A percentile compares a stretch with the other conserved stretches of the same genome.
phyloP scores from a whole-genome alignment of 2,797 vertebrate species.

The Coccyzus lansbergi region DNA sequence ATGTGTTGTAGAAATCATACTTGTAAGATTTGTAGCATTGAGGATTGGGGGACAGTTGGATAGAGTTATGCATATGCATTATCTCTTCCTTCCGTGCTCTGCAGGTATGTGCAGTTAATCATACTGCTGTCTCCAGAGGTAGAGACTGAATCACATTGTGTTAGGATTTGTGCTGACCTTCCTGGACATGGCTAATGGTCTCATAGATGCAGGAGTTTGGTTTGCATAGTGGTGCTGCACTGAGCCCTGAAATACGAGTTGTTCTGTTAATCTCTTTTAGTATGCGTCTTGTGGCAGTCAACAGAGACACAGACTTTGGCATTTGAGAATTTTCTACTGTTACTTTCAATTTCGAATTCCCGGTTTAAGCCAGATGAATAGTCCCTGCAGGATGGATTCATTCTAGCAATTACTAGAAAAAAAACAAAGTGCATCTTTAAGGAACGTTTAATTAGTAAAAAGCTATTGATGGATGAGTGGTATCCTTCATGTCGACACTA shows the following conservation, averaged over 20 bases:
- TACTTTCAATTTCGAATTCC: not conserved
- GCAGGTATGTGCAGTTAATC: not conserved
- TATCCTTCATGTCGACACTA: conserved; percentile 2
- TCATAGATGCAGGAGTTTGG: rapidly evolving
- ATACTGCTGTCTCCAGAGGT: not conserved
- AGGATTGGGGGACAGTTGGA: not conserved
- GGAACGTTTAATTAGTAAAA: not conserved
- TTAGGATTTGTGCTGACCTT: not conserved
- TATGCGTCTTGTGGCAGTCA: rapidly evolving
- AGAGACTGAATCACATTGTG: not conserved
- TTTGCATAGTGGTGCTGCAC: not conserved
- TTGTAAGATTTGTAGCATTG: not conserved
- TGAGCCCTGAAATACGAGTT: not conserved
- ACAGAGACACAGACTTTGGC: not conserved
- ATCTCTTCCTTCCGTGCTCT: not conserved
- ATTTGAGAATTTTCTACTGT: not conserved
- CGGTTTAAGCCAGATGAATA: not conserved
- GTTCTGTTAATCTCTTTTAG: rapidly evolving
- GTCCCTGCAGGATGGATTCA: not conserved
- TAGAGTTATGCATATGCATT: not conserved
- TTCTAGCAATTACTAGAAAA: not conserved
- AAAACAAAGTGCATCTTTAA: not conserved
- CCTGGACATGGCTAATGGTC: rapidly evolving
- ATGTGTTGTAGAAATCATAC: rapidly evolving
- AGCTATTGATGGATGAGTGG: not conserved